Base-by-base conservation (phyloP, 2,888 invertebrate genomes). In the Anodontia alba region DNA sequence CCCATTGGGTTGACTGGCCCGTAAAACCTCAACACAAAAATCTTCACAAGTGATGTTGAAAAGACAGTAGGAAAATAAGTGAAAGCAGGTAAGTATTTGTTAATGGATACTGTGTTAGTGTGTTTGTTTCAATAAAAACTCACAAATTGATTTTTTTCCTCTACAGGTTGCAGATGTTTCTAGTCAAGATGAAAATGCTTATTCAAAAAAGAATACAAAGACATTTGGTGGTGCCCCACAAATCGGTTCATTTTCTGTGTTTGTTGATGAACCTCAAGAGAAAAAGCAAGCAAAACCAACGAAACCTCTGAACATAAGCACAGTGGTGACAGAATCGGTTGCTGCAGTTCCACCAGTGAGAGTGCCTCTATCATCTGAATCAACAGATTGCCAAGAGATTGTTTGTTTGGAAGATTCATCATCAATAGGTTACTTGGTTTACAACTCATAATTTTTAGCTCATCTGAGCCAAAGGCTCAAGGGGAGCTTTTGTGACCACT, bases 111-210 rank as follows among this genome's bases (percentile, higher is more conserved):
- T 46, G 17, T 46, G 46, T 17, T 46, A 20, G 5, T 46, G 5
- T 46, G 46, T n/a, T n/a, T n/a, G n/a, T n/a, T n/a, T n/a, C n/a
- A n/a, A n/a, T n/a, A n/a, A n/a, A n/a, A n/a, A n/a, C n/a, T n/a
- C n/a, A n/a, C n/a, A n/a, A n/a, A n/a, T n/a, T n/a, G n/a, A n/a
- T n/a, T n/a, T n/a, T n/a, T n/a, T n/a, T n/a, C n/a, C n/a, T 46
- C n/a, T 43, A 8, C 49, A 66, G 51, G 23, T 1, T 23, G 1
- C 69, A 69, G 69, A 69, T 7, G 12, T 69, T 3, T 42, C 12
- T 20, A n/a, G 72, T 46, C 89, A 90, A 81, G 91, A 89, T 88
- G 90, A 91, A 82, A 91, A 91, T 87, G 87, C 86, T 10, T 67
- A 80, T 7, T 70, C 68, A 17, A 73, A 81, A 31, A 90, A 87